A percentile compares a stretch with the other conserved stretches of the same genome.
Evolutionary conservation across 1,140 invertebrate genomes (phyloP).

Genomic region (Pogonomyrmex californicus): DNA sequence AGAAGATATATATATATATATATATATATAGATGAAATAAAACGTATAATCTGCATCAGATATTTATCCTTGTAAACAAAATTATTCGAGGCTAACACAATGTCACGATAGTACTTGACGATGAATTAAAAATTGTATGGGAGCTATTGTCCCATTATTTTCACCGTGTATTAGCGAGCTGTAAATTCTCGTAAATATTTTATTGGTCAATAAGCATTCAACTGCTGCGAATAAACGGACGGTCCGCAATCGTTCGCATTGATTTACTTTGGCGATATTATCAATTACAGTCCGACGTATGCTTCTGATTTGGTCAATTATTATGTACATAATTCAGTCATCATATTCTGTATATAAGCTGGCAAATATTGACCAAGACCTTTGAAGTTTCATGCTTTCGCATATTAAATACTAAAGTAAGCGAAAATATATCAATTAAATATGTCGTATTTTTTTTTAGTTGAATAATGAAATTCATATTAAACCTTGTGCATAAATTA

Average conservation of each 20-base stretch:
- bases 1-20: too few relatives aligned
- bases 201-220: slow-evolving; percentile 47
- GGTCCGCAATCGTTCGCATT: slow-evolving; percentile 37
- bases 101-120: neutral
- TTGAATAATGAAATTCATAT: neutral
- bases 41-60: neutral
- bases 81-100: slow-evolving; percentile 38
- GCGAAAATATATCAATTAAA: neutral
- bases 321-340: slow-evolving; percentile 53
- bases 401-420: slow-evolving; percentile 8
- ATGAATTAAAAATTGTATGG: slow-evolving; percentile 45
- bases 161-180: slow-evolving; percentile 42
- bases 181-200: slow-evolving; percentile 62
- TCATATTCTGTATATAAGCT: neutral
- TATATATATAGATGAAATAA: neutral
- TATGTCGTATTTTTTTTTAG: neutral
- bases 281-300: slow-evolving; percentile 51
- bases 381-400: slow-evolving; percentile 23
- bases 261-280: slow-evolving; percentile 61
- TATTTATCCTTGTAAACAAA: slow-evolving; percentile 11
- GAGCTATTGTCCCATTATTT: slow-evolving; percentile 38
- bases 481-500: neutral
- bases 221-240: slow-evolving; percentile 47
- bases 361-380: slow-evolving; percentile 1
- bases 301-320: slow-evolving; percentile 56